Evolutionary conservation across 2,888 invertebrate genomes (phyloP), one percentile per base, ranked within the genome.

Genomic region (Mellilla xanthometata): DNA sequence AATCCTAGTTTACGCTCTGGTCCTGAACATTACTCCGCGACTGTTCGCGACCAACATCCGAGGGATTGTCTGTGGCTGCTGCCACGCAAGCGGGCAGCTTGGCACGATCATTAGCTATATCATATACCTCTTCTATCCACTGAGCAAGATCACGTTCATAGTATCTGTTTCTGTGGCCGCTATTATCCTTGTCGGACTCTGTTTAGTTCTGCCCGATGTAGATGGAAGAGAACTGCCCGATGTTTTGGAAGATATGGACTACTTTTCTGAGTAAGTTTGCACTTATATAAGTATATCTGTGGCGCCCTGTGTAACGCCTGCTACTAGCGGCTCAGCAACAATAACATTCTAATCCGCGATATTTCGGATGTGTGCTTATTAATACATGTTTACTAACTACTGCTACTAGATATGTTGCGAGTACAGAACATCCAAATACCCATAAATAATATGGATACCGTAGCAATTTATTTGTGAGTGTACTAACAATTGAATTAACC

Each of bases 201-300:
- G 79, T 30, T 70, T 72, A 33, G 32, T 75, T 1, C 54, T 86
- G 6, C 77, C 81, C 5, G 72, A 85, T 51, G 76, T 85, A 0
- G 87, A 87, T 54, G 62, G 65, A n/a, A 70, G 87, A 52, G 87
- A 88, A 58, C 47, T 87, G 30, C 87, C 87, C 0, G 87, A 88
- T 57, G 58, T 81, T 12, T 60, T 85, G 32, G 73, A 71, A 35
- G 87, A 88, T 52, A 87, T 87, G 88, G 87, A 87, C 61, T 85
- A 83, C 58, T 88, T 78, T 64, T 75, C 76, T 15, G 86, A 86
- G 87, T 88, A 63, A 68, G 75, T 58, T 15, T 24, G 6, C 3
- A 19, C 19, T 19, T 19, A 19, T 6, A 6, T 19, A 19, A 19
- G 19, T 3, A 4, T 2, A 1, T 24, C 6, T 19, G 15, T 19